Conservation (phyloP, 2,797 vertebrate genomes). For the Pangasius djambal region DNA sequence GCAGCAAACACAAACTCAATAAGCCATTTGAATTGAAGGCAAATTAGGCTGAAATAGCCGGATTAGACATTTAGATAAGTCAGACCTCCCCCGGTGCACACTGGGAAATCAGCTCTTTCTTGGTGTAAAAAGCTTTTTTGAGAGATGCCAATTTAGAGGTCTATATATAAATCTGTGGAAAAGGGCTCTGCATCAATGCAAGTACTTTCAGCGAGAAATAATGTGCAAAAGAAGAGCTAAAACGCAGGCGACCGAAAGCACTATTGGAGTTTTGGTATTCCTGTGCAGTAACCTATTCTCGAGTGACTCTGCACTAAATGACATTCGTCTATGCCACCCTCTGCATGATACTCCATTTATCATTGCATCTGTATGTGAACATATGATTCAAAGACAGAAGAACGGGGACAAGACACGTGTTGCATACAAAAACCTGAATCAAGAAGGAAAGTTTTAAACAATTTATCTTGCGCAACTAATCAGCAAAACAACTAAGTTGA, state of each 20-base stretch:
- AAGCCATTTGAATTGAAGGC: constrained; percentile 56
- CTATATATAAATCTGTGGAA: constrained; percentile 13
- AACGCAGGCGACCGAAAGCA: constrained; percentile 23
- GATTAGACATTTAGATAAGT: constrained; percentile 58
- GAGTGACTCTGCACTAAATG: constrained; percentile 20
- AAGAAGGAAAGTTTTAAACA: constrained; percentile 5
- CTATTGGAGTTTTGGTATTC: constrained; percentile 38
- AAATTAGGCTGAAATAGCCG: constrained; percentile 54
- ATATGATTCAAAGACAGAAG: background rate
- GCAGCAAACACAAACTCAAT: constrained; percentile 53
- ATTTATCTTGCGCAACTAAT: constrained; percentile 44
- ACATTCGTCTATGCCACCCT: constrained; percentile 27
- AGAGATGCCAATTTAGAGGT: constrained; percentile 49
- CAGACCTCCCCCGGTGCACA: constrained; percentile 37
- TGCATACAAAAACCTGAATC: background rate
- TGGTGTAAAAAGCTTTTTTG: background rate
- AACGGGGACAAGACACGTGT: background rate
- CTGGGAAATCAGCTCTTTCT: constrained; percentile 44
- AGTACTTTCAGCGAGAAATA: constrained; percentile 30
- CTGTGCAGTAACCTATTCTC: constrained; percentile 35
- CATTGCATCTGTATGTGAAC: constrained; percentile 12
- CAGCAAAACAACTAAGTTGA: constrained; percentile 33
- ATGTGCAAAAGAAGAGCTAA: constrained; percentile 28
- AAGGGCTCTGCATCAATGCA: constrained; percentile 44
- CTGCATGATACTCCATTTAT: constrained; percentile 22